Evolutionary conservation across 2,113 vertebrate species (phyloP).

Genomic region (Brevimyrus niger): DNA sequence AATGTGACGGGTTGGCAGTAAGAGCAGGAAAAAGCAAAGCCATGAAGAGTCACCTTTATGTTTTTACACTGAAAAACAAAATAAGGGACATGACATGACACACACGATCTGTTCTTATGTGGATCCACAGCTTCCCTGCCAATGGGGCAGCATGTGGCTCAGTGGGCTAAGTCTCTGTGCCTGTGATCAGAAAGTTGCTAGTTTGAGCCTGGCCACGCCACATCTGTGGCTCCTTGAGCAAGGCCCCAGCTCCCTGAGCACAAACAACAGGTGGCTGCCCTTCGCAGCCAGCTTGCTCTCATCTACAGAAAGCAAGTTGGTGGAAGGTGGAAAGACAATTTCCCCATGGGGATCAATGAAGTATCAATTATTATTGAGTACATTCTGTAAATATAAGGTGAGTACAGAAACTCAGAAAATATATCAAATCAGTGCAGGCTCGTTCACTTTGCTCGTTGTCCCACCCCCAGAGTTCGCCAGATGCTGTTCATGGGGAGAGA

Average conservation of each 20-base stretch:
- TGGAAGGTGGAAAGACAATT: too few relatives aligned
- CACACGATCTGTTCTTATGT: not conserved
- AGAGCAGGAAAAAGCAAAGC: not conserved
- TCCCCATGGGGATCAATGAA: too few relatives aligned
- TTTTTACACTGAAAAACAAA: not conserved
- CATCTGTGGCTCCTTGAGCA: too few relatives aligned
- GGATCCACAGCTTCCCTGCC: not conserved
- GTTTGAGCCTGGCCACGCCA: too few relatives aligned
- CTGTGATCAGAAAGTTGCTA: too few relatives aligned
- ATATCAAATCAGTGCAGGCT: not conserved
- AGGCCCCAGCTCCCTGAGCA: too few relatives aligned
- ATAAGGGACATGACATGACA: not conserved
- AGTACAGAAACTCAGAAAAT: not conserved
- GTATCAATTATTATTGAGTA: not conserved
- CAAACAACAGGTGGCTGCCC: too few relatives aligned
- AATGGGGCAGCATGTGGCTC: too few relatives aligned
- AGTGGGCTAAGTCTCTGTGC: too few relatives aligned
- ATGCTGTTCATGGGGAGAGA: slow-evolving; percentile 38
- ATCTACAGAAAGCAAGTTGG: too few relatives aligned
- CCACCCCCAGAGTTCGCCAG: not conserved
- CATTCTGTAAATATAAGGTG: not conserved
- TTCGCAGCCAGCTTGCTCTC: too few relatives aligned
- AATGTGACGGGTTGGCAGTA: not conserved
- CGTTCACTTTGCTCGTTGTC: not conserved
- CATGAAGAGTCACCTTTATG: not conserved